Base-by-base conservation (phyloP, 2,888 invertebrate genomes). In the Yponomeuta plumbellus region DNA sequence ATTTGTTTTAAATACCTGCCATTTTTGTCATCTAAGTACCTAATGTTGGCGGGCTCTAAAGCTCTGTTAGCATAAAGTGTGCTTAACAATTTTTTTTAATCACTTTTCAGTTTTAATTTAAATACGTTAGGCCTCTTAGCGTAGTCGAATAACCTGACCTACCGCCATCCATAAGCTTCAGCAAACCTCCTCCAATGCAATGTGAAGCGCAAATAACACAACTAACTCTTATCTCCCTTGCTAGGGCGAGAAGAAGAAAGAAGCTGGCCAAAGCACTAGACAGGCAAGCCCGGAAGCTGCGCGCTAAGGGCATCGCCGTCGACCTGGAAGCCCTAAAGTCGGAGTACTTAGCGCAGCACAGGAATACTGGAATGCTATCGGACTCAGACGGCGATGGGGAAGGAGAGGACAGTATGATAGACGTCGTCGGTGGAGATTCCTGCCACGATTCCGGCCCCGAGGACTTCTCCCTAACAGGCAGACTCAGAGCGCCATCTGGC, bases 251-350 rank as follows among this genome's bases (percentile, higher is more conserved):
- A 84, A 94, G 96, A 85, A 94, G 97, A 89, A 97, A 97, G 93
- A 97, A 98, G 91, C 92, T 97, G 80, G 94, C 96, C 79, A 98
- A 98, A 88, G 96, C 97, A 70, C 92, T 98, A 74, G 97, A 98
- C 82, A 92, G 97, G 67, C 97, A 97, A 86, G 98, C 98, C 74
- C 93, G 97, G 74, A 98, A 98, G 82, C 93, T 98, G 69, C 94
- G 97, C 67, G 96, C 96, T 65, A 97, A 97, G 85, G 97, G 97
- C 73, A 97, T 97, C 76, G 94, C 96, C 21, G 97, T 97, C 23
- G 97, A 97, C 83, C 86, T 97, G 70, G 96, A 97, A 76, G 96
- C 97, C 3, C 88, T 97, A 65, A 95, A 96, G 75, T 92, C 96
- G 63, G 97, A 97, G 82, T 97, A 97, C 92, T 93, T 97, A 75